Conservation (phyloP, 2,113 vertebrate genomes). For the Halcyon senegalensis region DNA sequence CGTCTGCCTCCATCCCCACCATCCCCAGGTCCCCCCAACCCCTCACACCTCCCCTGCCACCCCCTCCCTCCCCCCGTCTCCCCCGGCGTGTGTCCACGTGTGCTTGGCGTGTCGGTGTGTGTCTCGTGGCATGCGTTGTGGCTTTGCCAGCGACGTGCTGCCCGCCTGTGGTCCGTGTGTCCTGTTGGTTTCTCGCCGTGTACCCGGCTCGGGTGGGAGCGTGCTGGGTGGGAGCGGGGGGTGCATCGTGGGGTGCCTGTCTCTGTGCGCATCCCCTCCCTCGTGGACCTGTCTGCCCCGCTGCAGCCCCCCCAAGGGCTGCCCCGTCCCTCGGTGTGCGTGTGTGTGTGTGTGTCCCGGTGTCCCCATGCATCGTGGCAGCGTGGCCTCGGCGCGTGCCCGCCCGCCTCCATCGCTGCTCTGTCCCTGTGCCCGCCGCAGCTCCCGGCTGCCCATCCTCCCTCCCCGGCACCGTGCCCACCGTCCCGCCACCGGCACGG, state of each 20-base stretch:
- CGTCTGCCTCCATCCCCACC: not conserved
- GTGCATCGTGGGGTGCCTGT: not conserved
- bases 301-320: not conserved
- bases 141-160: not conserved
- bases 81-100: not conserved
- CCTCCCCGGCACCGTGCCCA: not conserved
- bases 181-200: not conserved
- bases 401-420: not conserved
- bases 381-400: not conserved
- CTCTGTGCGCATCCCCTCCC: not conserved
- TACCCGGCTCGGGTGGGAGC: not conserved
- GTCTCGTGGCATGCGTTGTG: conserved; percentile 12
- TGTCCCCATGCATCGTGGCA: not conserved
- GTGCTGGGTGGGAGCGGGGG: not conserved
- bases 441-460: conserved; percentile 50
- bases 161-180: not conserved
- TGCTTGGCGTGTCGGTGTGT: not conserved
- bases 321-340: not conserved
- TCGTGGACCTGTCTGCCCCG: not conserved
- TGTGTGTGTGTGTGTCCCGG: not conserved
- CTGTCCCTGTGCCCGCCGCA: conserved; percentile 19
- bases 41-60: no score
- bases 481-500: not conserved
- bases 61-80: not conserved
- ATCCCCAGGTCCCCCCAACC: not conserved